phyloP scores from a whole-genome alignment of 2,888 invertebrate genomes.

The Seira musarum region DNA sequence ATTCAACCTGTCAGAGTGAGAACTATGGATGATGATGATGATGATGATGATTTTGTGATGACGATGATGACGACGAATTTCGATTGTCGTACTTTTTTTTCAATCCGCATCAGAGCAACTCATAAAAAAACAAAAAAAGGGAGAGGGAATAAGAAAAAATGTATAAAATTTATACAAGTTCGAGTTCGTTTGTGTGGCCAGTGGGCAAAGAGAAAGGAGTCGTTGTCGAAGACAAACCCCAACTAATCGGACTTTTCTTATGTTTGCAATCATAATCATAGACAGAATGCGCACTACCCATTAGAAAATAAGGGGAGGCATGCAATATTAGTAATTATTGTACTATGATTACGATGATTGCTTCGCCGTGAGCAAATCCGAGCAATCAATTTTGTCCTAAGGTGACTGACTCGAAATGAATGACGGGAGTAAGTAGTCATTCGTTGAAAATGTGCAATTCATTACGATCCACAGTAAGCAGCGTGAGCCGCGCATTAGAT shows the following conservation, averaged over 20 bases:
- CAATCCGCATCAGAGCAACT: background rate
- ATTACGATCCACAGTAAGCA: slow-evolving; percentile 17
- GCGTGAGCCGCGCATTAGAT: background rate
- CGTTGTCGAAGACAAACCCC: slow-evolving; percentile 20
- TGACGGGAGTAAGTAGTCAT: slow-evolving; percentile 16
- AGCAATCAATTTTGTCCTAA: slow-evolving; percentile 56
- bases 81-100: slow-evolving; percentile 2
- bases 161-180: background rate
- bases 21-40: background rate
- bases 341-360: slow-evolving; percentile 28
- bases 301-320: background rate
- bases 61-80: background rate
- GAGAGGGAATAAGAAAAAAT: background rate
- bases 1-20: slow-evolving; percentile 2
- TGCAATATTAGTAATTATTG: slow-evolving; percentile 42
- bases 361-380: slow-evolving; percentile 54
- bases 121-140: background rate
- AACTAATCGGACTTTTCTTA: slow-evolving; percentile 44
- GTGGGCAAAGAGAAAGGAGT: slow-evolving; percentile 57
- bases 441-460: slow-evolving; percentile 36
- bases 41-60: slow-evolving; percentile 30
- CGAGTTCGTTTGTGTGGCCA: slow-evolving; percentile 34
- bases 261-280: slow-evolving; percentile 14
- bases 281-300: background rate
- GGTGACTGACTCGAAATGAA: slow-evolving; percentile 25